Evolutionary conservation across 2,113 vertebrate species (phyloP).

Genomic region (Dicerorhinus sumatrensis): DNA sequence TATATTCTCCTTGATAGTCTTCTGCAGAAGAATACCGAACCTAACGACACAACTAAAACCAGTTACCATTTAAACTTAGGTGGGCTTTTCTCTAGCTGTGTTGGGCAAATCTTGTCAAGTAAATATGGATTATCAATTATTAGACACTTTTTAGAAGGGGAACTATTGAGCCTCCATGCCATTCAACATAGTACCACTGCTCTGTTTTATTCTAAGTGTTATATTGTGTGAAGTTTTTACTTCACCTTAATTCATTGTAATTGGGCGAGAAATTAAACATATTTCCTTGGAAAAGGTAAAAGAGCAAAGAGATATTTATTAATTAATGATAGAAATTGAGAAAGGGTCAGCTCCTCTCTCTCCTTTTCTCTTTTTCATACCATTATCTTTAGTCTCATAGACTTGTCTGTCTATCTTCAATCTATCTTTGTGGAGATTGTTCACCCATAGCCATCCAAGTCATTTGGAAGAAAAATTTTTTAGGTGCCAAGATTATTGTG

Average conservation of each 20-base stretch:
- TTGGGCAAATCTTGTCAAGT: neutral
- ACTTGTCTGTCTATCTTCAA: neutral
- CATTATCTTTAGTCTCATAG: neutral
- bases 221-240: neutral
- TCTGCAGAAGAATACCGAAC: neutral
- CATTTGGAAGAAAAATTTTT: neutral
- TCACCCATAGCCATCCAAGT: neutral
- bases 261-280: slow-evolving; percentile 25
- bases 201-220: neutral
- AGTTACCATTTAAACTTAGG: neutral
- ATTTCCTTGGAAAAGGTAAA: neutral
- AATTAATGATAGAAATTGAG: neutral
- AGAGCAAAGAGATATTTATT: neutral
- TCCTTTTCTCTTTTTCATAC: neutral
- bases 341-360: neutral
- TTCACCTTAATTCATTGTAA: neutral
- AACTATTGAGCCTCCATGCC: neutral
- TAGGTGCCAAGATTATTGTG: neutral
- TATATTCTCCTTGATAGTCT: neutral
- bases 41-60: neutral
- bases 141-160: neutral
- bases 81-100: neutral
- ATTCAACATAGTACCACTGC: neutral
- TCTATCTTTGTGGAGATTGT: neutral
- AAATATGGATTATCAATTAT: neutral